Conservation (phyloP, 2,888 invertebrate genomes). For the Zaprionus bogoriensis region DNA sequence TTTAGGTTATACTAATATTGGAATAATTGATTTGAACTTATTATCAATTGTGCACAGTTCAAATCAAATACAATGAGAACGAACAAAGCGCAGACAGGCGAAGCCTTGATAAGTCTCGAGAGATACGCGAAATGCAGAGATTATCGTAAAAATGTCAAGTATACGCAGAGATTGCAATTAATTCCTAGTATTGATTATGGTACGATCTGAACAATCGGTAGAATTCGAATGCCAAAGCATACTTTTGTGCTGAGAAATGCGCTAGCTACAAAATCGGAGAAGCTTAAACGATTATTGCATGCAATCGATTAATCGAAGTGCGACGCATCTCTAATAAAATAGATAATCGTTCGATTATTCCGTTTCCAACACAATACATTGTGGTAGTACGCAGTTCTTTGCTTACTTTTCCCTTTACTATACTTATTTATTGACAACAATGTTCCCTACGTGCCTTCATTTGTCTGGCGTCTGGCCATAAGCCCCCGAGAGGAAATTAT, state of each 20-base stretch:
- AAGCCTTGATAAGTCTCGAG: background rate
- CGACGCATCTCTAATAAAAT: background rate
- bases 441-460: background rate
- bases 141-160: background rate
- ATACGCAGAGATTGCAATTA: background rate
- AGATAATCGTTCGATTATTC: too few species aligned
- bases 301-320: too few species aligned
- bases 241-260: background rate
- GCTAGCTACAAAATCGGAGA: too few species aligned
- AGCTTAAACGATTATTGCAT: too few species aligned
- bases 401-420: too few species aligned
- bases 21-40: constrained; percentile 39
- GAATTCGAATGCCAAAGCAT: background rate
- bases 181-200: background rate
- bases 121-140: background rate
- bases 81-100: background rate
- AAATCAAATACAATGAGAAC: background rate
- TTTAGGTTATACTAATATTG: constrained; percentile 65
- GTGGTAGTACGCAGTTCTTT: too few species aligned
- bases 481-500: constrained; percentile 5
- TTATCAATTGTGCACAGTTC: background rate
- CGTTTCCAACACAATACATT: too few species aligned
- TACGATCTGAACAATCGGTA: too few species aligned
- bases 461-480: background rate
- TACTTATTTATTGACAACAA: background rate